Base-by-base conservation (phyloP, 1,140 invertebrate species). In the Venustaconcha ellipsiformis region DNA sequence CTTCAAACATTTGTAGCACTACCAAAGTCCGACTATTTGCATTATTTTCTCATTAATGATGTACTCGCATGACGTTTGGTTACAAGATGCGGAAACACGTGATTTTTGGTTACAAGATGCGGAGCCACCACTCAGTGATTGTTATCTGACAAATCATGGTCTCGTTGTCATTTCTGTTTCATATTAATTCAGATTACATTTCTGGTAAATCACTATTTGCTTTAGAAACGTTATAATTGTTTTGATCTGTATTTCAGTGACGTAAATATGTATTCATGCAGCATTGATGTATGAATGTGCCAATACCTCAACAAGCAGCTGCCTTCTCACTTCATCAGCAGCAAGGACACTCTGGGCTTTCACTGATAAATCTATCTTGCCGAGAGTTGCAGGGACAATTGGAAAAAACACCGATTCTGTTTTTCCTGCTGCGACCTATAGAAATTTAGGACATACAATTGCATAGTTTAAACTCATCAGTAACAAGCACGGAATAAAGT, bases 251-350 rank as follows among this genome's bases (percentile, higher is more conserved):
- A 48, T 48, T 8, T 8, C 11, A 48, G 11, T 8, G 37, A 48
- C 6, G 37, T 48, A 8, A 48, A 48, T 8, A 68, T n/a, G 14
- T n/a, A 11, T 17, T 18, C 0, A 20, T 66, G n/a, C 30, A 5
- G n/a, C n/a, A 57, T 57, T 23, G 14, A 20, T 20, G 11, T 56
- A 14, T 63, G 37, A 14, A 64, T 11, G 5, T 15, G n/a, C 14
- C 0, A 13, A 6, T 70, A 76, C 74, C 74, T 76, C 74, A 23
- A 76, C 69, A 17, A 70, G 66, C 57, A 76, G 56, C 14, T 76
- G 20, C 57, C 74, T 63, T 56, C 57, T 30, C 6, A 76, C 68
- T 5, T 18, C 74, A 65, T 76, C 74, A 56, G 74, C 68, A 5
- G 68, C 74, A 5, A 62, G 48, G 30, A 55, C 14, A 26, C 68